Evolutionary conservation across 1,140 invertebrate genomes (phyloP).

Genomic region (Heterodera carotae): DNA sequence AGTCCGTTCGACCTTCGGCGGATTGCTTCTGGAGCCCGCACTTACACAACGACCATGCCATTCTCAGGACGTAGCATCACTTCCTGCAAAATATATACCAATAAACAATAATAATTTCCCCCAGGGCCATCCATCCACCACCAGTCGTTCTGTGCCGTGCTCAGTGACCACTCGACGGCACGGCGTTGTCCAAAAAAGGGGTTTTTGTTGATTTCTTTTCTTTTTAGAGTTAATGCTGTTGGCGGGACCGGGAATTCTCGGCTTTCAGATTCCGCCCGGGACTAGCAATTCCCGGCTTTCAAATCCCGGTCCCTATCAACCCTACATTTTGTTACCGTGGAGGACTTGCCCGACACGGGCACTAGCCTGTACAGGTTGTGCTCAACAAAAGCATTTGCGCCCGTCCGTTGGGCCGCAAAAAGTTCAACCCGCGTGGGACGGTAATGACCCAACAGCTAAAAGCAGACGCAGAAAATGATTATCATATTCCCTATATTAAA

Average conservation of each 20-base stretch:
- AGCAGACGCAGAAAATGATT: neutral
- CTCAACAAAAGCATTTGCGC: slow-evolving; percentile 65
- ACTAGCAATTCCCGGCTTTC: no score
- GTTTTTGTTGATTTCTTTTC: slow-evolving; percentile 6
- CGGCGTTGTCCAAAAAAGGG: slow-evolving; percentile 74
- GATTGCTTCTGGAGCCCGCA: no score
- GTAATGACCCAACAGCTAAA: slow-evolving; percentile 79
- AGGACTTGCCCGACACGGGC: slow-evolving; percentile 87
- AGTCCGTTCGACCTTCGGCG: no score
- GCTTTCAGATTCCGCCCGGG: no score
- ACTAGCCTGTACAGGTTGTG: slow-evolving; percentile 76
- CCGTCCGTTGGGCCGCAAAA: slow-evolving; percentile 84
- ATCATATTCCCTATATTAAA: no score
- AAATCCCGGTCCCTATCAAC: no score
- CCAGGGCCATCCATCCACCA: neutral
- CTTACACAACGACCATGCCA: slow-evolving; percentile 81
- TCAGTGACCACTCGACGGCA: slow-evolving; percentile 80
- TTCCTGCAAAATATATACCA: slow-evolving; percentile 68
- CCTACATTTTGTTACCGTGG: slow-evolving; percentile 33
- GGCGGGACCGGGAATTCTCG: no score
- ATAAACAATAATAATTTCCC: neutral
- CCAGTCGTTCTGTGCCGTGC: slow-evolving; percentile 86
- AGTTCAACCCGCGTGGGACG: slow-evolving; percentile 83
- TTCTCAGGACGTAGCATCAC: slow-evolving; percentile 83
- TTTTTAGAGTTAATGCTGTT: no score